Percentiles rank a stretch among this genome's conserved stretches.
phyloP scores from a whole-genome alignment of 2,888 invertebrate genomes.

The Orthosia gracilis region DNA sequence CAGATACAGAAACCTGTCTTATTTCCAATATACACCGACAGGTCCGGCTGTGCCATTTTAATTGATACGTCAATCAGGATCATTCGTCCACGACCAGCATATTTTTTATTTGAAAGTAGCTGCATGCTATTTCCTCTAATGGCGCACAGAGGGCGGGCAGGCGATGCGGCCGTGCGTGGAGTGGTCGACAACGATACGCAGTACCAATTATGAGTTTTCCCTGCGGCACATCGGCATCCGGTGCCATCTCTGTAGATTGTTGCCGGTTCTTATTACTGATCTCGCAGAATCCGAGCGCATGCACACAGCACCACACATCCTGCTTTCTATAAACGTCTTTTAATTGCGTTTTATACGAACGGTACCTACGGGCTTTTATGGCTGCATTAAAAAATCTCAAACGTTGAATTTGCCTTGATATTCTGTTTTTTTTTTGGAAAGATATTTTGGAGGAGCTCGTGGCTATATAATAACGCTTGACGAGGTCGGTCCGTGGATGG shows the following conservation, averaged over 20 bases:
- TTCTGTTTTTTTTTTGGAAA: too few species aligned
- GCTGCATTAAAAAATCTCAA: slow-evolving; percentile 10
- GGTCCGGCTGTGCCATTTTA: slow-evolving; percentile 52
- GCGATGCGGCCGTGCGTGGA: slow-evolving; percentile 42
- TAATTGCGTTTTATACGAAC: slow-evolving; percentile 47
- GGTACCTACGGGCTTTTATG: slow-evolving; percentile 4
- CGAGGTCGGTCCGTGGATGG: too few species aligned
- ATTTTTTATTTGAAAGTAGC: slow-evolving; percentile 56
- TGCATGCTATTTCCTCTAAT: slow-evolving; percentile 74
- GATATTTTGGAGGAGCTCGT: too few species aligned
- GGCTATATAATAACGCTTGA: too few species aligned
- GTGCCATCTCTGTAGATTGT: slow-evolving; percentile 72
- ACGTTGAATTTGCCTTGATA: slow-evolving; percentile 1
- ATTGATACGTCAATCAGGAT: slow-evolving; percentile 62
- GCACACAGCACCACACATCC: slow-evolving; percentile 61
- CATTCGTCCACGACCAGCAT: slow-evolving; percentile 45
- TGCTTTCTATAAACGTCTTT: slow-evolving; percentile 59
- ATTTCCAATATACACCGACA: slow-evolving; percentile 40
- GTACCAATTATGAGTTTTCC: slow-evolving; percentile 85
- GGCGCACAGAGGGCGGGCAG: slow-evolving; percentile 53
- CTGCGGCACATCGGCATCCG: slow-evolving; percentile 79
- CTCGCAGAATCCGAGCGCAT: slow-evolving; percentile 61
- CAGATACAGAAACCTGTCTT: slow-evolving; percentile 34
- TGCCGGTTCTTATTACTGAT: slow-evolving; percentile 66
- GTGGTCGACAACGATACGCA: slow-evolving; percentile 72